Percentiles rank a stretch among this genome's conserved stretches.
phyloP scores from a whole-genome alignment of 2,113 vertebrate genomes.

The Nothoprocta perdicaria region DNA sequence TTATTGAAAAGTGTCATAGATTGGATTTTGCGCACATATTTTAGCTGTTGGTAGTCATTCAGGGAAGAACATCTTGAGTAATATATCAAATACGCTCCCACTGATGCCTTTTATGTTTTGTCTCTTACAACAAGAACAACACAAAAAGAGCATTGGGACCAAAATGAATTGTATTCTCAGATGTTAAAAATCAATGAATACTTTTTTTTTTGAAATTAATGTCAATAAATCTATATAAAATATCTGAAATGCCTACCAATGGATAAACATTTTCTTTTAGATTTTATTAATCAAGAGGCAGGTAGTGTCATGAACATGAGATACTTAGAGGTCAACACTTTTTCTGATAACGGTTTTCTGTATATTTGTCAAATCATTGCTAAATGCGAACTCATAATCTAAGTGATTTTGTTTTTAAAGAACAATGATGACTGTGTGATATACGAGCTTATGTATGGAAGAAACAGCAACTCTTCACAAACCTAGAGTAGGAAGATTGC shows the following conservation, averaged over 20 bases:
- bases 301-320: neutral
- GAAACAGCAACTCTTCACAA: neutral
- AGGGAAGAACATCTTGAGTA: neutral
- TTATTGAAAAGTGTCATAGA: neutral
- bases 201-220: neutral
- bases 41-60: neutral
- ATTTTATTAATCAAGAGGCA: neutral
- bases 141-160: neutral
- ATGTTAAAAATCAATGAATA: neutral
- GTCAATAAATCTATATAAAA: neutral
- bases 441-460: neutral
- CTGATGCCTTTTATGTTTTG: accelerated
- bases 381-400: neutral
- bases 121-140: neutral
- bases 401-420: neutral
- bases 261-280: neutral
- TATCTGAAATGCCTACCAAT: neutral
- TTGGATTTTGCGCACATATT: neutral
- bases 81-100: neutral
- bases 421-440: neutral
- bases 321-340: neutral
- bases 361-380: neutral
- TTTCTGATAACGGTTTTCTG: neutral
- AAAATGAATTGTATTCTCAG: neutral
- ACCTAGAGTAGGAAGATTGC: neutral